Evolutionary conservation across 2,113 vertebrate genomes (phyloP).

Genomic region (Rhinoderma darwinii): DNA sequence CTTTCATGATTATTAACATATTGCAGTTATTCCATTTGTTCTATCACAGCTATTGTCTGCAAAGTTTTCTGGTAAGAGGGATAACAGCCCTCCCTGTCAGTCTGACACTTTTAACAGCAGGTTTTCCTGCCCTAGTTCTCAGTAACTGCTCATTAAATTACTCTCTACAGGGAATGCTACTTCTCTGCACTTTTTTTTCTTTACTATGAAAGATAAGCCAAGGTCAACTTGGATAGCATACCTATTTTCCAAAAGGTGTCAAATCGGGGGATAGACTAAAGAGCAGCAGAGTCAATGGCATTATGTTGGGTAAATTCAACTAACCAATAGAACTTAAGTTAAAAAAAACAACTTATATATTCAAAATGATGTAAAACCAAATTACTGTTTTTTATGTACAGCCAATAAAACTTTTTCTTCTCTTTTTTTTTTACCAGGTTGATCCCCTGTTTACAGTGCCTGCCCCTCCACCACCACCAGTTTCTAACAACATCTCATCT

Average conservation of each 20-base stretch:
- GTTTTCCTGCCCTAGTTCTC: slow-evolving; percentile 8
- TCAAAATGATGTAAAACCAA: not conserved
- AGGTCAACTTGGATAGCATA: not conserved
- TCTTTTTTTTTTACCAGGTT: slow-evolving; percentile 76
- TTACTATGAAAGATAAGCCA: slow-evolving; percentile 1
- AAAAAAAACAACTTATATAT: not conserved
- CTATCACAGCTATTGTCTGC: not conserved
- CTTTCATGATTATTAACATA: not conserved
- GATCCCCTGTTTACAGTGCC: slow-evolving; percentile 92
- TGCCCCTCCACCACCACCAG: slow-evolving; percentile 82
- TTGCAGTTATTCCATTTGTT: not conserved
- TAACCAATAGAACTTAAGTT: not conserved
- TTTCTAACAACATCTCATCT: slow-evolving; percentile 79
- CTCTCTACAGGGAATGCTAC: not conserved
- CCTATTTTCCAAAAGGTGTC: not conserved
- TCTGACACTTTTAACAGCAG: slow-evolving; percentile 18
- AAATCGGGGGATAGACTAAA: not conserved
- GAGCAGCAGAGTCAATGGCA: not conserved
- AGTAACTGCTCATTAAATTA: slow-evolving; percentile 23
- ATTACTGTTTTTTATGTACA: not conserved
- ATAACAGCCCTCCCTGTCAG: slow-evolving; percentile 4
- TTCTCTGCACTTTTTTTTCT: not conserved
- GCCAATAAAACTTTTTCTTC: not conserved
- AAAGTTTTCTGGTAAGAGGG: slow-evolving; percentile 16
- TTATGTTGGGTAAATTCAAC: not conserved